Conservation (phyloP, 2,797 vertebrate species). For the Cephalopachus bancanus region DNA sequence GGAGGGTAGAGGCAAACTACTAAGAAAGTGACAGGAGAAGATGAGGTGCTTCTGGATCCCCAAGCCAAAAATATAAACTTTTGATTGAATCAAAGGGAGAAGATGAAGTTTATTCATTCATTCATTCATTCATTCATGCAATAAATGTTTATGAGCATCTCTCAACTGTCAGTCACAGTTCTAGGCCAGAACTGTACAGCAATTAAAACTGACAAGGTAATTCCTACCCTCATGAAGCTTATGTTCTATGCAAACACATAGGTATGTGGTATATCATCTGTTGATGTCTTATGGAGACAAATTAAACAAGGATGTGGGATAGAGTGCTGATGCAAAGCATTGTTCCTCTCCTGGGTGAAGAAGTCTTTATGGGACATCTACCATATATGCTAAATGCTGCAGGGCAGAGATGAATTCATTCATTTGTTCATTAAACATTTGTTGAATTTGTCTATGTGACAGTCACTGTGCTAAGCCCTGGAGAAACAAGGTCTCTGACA, state of each 20-base stretch:
- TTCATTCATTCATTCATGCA: not conserved
- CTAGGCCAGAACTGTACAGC: not conserved
- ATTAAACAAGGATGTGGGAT: not conserved
- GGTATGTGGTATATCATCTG: not conserved
- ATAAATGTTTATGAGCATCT: not conserved
- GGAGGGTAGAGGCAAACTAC: not conserved
- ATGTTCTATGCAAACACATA: not conserved
- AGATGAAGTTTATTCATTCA: not conserved
- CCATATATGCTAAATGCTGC: not conserved
- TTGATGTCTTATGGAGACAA: not conserved
- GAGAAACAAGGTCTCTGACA: not conserved
- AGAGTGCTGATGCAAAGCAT: not conserved
- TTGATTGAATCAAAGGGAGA: not conserved
- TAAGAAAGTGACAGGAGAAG: not conserved
- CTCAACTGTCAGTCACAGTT: not conserved
- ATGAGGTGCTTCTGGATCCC: not conserved
- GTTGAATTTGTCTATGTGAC: not conserved
- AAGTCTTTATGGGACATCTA: not conserved
- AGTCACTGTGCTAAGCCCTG: not conserved
- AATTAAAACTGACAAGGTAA: not conserved
- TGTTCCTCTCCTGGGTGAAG: not conserved
- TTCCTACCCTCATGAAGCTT: not conserved
- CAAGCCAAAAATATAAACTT: conserved; percentile 7
- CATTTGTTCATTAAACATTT: not conserved
- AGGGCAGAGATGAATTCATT: not conserved